Evolutionary conservation across 2,113 vertebrate species (phyloP).

Genomic region (Erythrocercus mccallii): DNA sequence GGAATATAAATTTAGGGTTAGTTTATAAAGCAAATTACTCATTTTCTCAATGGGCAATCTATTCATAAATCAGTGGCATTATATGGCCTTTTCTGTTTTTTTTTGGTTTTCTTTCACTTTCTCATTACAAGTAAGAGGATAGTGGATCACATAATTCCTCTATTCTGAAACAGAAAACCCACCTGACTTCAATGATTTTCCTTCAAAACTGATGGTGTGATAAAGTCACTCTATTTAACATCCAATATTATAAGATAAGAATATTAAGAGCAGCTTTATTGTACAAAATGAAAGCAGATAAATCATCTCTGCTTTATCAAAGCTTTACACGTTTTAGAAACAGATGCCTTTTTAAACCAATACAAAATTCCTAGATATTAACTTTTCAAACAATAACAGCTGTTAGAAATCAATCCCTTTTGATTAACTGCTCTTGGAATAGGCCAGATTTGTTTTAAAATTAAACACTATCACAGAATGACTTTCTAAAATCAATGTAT

Average conservation of each 20-base stretch:
- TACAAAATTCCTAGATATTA: slow-evolving; percentile 49
- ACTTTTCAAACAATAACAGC: slow-evolving; percentile 45
- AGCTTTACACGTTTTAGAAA: slow-evolving; percentile 54
- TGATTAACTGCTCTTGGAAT: background rate
- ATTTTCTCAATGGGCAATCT: background rate
- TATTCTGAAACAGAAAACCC: background rate
- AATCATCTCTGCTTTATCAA: slow-evolving; percentile 44
- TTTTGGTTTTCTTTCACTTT: background rate
- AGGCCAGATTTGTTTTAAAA: background rate
- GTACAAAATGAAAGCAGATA: slow-evolving; percentile 43
- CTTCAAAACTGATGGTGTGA: slow-evolving; percentile 8
- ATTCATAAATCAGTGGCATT: background rate
- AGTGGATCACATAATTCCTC: background rate
- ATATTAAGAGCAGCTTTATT: slow-evolving; percentile 54
- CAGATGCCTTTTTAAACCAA: slow-evolving; percentile 49
- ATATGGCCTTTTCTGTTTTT: background rate
- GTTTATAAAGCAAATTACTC: background rate
- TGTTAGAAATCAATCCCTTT: slow-evolving; percentile 46
- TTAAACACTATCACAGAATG: background rate
- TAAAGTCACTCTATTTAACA: slow-evolving; percentile 24
- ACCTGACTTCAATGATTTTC: slow-evolving; percentile 32
- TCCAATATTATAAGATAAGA: slow-evolving; percentile 33
- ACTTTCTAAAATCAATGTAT: background rate
- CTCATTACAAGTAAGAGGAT: background rate
- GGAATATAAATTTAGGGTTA: background rate